These are phyloP conservation scores for Cetonia aurata DNA, from an alignment of 2,888 invertebrate species.

Conservation along the genomic window DNA sequence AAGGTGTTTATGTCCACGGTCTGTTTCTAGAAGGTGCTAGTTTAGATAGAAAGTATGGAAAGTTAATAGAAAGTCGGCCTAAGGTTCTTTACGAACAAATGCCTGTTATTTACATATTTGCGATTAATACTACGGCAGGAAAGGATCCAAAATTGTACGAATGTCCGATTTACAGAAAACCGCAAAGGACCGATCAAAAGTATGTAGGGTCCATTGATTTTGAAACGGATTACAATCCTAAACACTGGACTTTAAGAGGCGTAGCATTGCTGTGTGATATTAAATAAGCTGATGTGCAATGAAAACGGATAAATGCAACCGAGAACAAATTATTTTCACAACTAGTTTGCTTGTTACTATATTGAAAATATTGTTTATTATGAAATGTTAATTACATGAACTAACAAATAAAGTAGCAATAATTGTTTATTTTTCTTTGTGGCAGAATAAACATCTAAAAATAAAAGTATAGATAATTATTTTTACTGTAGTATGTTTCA, in stretches of 20 bases:
- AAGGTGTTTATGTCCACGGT: constrained; percentile 93
- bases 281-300: constrained; percentile 74
- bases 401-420: too few relatives aligned
- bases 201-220: constrained; percentile 97
- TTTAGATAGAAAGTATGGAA: constrained; percentile 87
- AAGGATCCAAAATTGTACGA: constrained; percentile 93
- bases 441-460: too few relatives aligned
- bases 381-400: too few relatives aligned
- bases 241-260: constrained; percentile 95
- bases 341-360: background rate
- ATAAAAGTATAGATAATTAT: too few relatives aligned
- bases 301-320: constrained; percentile 7
- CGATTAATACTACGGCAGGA: constrained; percentile 93
- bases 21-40: constrained; percentile 86
- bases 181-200: constrained; percentile 93
- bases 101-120: constrained; percentile 97
- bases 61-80: constrained; percentile 91
- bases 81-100: constrained; percentile 95
- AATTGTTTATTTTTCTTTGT: too few relatives aligned
- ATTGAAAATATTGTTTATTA: too few relatives aligned
- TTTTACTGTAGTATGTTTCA: too few relatives aligned
- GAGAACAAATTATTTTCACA: background rate
- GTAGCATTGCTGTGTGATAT: constrained; percentile 97
- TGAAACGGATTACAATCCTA: constrained; percentile 91
- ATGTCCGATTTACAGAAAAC: constrained; percentile 97